A percentile compares a stretch with the other conserved stretches of the same genome.
phyloP scores from a whole-genome alignment of 2,888 invertebrate species.

The Andrena marginata region DNA sequence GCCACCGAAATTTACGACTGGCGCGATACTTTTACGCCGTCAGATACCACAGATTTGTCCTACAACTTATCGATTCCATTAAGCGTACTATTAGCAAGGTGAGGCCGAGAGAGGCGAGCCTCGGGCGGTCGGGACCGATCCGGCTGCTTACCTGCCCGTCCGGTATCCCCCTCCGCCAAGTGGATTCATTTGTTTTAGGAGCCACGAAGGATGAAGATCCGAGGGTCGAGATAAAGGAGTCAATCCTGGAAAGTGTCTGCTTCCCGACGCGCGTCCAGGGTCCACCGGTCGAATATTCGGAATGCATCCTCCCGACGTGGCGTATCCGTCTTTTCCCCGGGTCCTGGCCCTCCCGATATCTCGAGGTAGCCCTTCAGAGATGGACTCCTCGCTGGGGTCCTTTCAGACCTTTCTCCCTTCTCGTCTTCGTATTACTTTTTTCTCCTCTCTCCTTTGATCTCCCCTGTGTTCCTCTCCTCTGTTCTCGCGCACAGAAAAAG shows the following conservation, averaged over 20 bases:
- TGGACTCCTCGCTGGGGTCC: constrained; percentile 2
- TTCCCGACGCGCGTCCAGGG: constrained; percentile 22
- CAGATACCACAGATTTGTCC: constrained; percentile 74
- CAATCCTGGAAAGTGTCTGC: constrained; percentile 51
- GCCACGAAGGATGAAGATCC: constrained; percentile 59
- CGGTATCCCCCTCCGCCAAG: constrained; percentile 51
- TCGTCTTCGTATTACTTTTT: constrained; percentile 4
- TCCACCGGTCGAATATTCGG: constrained; percentile 60
- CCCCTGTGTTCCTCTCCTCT: constrained; percentile 11
- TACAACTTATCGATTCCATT: constrained; percentile 81
- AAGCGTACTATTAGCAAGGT: constrained; percentile 75
- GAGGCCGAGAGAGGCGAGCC: constrained; percentile 6
- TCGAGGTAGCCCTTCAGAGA: constrained; percentile 14
- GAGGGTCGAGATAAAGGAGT: constrained; percentile 68
- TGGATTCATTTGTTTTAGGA: constrained; percentile 75
- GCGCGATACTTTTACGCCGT: constrained; percentile 56
- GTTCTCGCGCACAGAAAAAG: constrained; percentile 54
- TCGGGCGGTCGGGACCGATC: background rate
- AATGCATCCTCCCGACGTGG: constrained; percentile 37
- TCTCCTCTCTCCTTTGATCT: constrained; percentile 21
- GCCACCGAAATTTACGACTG: constrained; percentile 69
- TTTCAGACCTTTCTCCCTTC: constrained; percentile 34
- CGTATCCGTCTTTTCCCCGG: constrained; percentile 55
- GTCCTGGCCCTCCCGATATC: constrained; percentile 43
- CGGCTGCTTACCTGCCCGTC: constrained; percentile 56